These are phyloP conservation scores for Ornithorhynchus anatinus DNA, from an alignment of 2,113 vertebrate species.

Conservation along the genomic window DNA sequence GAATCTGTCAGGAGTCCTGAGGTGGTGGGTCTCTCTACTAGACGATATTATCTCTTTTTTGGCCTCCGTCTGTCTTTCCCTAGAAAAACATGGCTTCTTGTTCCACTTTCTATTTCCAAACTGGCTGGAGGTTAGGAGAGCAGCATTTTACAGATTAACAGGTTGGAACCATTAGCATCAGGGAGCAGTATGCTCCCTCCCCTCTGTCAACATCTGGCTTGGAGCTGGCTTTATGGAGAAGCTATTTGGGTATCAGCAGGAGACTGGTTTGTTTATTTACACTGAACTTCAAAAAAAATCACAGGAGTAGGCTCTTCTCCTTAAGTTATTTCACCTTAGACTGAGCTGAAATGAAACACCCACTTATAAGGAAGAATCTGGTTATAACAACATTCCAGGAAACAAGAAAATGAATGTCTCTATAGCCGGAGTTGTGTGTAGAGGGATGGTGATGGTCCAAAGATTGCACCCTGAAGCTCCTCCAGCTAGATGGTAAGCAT, in stretches of 20 bases:
- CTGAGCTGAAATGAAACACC: neutral
- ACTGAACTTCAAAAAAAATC: neutral
- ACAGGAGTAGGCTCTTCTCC: neutral
- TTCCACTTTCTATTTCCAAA: slow-evolving; percentile 56
- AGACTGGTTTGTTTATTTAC: neutral
- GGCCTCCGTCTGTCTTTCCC: slow-evolving; percentile 17
- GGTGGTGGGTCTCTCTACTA: neutral
- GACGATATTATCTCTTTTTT: slow-evolving; percentile 27
- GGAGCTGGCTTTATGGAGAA: neutral
- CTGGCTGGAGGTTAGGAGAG: neutral
- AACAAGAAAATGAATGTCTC: too few species aligned
- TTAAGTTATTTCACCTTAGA: neutral
- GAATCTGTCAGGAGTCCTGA: neutral
- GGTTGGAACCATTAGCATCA: neutral
- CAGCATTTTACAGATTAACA: neutral
- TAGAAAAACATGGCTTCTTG: slow-evolving; percentile 34
- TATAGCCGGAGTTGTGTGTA: too few species aligned
- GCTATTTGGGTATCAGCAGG: neutral
- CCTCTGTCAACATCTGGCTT: neutral
- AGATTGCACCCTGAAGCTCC: too few species aligned
- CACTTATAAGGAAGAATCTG: too few species aligned
- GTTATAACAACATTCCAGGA: too few species aligned
- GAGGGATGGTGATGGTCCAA: too few species aligned
- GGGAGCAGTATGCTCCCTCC: rapidly evolving
- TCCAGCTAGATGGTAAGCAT: too few species aligned